Evolutionary conservation across 2,797 vertebrate genomes (phyloP), one percentile per base, ranked within the genome.

Genomic region (Diceros bicornis): DNA sequence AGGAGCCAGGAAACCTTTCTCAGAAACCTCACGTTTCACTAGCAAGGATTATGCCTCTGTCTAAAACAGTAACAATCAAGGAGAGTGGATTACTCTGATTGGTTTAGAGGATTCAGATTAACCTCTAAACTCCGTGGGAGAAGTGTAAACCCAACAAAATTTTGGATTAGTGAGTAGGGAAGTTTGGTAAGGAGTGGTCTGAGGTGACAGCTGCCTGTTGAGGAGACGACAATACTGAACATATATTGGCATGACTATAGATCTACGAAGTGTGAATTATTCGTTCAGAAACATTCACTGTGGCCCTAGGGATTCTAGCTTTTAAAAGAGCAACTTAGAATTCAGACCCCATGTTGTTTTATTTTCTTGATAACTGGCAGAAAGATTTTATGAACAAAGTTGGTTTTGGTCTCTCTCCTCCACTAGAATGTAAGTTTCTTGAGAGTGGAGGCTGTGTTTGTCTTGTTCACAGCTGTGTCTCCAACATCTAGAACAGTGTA

Each of bases 301-400:
- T 27, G 13, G 32, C 68, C 87, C 81, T 34, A 55, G 41, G 61
- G 59, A 90, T 59, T 55, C 16, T 44, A 71, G 78, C 5, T 9
- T 55, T 85, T 94, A 92, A 59, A 88, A 91, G 41, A 71, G 18
- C 55, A 62, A 29, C 16, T 2, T 79, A 57, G n/a, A 74, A 79
- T 72, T 57, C 16, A 71, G 25, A 55, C 2, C 8, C 16, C 64
- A 7, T 32, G 27, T 85, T 75, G 27, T 75, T 94, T 85, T 47
- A 52, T 94, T 95, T 87, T 89, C 74, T 83, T 81, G 62, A 47
- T 69, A 91, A 25, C 25, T 41, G 2, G 61, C 78, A 27, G 78
- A 52, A 95, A 59, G 20, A 71, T 50, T 57, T 74, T 66, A 62
- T 29, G 18, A 34, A 25, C 44, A 78, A 41, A 44, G 34, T 59